Conservation (phyloP, 2,113 vertebrate genomes). For the Anguilla rostrata region DNA sequence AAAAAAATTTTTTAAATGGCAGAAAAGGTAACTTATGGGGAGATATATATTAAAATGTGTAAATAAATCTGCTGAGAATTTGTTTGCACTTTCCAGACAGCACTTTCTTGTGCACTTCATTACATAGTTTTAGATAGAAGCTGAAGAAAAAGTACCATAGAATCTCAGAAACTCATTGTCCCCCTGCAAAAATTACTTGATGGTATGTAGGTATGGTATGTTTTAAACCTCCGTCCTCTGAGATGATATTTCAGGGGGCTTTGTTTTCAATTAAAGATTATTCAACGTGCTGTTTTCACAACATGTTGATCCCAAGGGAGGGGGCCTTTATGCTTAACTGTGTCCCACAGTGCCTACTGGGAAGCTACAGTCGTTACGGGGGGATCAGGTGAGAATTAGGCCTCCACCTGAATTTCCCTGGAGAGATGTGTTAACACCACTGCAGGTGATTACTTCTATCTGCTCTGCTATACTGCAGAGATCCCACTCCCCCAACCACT, state of each 20-base stretch:
- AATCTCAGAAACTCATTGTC: background rate
- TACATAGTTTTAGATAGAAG: too few relatives aligned
- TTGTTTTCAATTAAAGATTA: constrained; percentile 25
- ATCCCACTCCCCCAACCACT: background rate
- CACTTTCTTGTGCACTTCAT: too few relatives aligned
- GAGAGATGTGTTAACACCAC: background rate
- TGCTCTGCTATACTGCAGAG: background rate
- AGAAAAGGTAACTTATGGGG: too few relatives aligned
- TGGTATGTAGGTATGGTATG: background rate
- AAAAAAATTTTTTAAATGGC: too few relatives aligned
- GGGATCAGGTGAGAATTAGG: background rate
- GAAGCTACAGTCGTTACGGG: constrained; percentile 1
- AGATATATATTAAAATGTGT: too few relatives aligned
- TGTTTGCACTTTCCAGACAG: too few relatives aligned
- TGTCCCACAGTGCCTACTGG: background rate
- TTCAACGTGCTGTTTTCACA: background rate
- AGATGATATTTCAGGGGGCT: background rate
- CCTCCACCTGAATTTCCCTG: background rate
- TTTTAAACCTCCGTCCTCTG: background rate
- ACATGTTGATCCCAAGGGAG: background rate
- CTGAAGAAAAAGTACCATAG: too few relatives aligned
- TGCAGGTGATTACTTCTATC: background rate
- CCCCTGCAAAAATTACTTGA: background rate
- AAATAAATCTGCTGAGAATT: too few relatives aligned
- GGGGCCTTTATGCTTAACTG: background rate